Conservation (phyloP, 2,113 vertebrate genomes). For the Perccottus glenii region DNA sequence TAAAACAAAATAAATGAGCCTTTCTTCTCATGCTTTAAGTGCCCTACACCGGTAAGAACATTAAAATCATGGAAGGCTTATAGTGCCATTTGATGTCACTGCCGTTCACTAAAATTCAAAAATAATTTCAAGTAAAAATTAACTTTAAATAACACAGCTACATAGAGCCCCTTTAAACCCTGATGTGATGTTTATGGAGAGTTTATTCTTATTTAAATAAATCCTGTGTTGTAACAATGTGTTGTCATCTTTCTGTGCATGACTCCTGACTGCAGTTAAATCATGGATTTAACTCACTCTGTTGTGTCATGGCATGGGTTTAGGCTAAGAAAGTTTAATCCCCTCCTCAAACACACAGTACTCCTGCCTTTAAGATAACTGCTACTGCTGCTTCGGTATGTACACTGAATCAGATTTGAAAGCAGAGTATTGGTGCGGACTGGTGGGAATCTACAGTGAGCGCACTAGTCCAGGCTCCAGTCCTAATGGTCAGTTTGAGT, state of each 20-base stretch:
- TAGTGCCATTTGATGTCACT: no score
- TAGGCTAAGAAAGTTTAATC: constrained; percentile 15
- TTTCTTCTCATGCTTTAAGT: no score
- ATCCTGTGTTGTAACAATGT: constrained; percentile 7
- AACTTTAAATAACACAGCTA: no score
- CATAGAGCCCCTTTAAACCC: neutral
- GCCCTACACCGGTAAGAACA: no score
- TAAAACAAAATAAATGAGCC: no score
- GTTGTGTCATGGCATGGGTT: neutral
- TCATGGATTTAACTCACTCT: constrained; percentile 23
- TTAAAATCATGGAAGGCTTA: no score
- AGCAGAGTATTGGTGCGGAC: constrained; percentile 16
- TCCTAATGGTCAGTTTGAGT: neutral
- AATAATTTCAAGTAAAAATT: neutral
- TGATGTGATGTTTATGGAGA: neutral
- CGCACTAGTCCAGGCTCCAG: neutral
- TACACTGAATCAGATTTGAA: constrained; percentile 23
- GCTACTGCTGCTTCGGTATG: constrained; percentile 6
- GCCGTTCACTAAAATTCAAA: no score
- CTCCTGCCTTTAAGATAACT: constrained; percentile 16
- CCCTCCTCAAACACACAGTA: constrained; percentile 6
- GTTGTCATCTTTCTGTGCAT: constrained; percentile 9
- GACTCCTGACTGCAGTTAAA: constrained; percentile 34
- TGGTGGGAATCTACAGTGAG: constrained; percentile 9
- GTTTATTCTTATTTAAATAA: constrained; percentile 2